A percentile compares a stretch with the other conserved stretches of the same genome.
Evolutionary conservation across 2,113 vertebrate genomes (phyloP).

Genomic region (Lichenostomus cassidix): DNA sequence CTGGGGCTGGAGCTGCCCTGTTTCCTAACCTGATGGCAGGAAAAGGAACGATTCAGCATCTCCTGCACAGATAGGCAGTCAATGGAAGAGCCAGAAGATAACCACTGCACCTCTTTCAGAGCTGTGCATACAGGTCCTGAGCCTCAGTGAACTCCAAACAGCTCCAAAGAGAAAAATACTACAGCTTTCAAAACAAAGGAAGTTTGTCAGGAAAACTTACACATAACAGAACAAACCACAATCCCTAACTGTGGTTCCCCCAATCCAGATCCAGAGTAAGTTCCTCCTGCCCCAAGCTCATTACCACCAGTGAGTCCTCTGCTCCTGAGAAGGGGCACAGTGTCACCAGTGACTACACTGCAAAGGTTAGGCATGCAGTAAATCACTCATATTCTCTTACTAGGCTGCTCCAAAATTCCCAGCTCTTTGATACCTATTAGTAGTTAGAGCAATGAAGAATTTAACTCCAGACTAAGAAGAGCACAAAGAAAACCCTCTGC

Average conservation of each 20-base stretch:
- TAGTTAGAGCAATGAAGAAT: background rate
- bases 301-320: background rate
- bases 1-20: background rate
- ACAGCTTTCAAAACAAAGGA: background rate
- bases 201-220: background rate
- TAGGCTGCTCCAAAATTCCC: background rate
- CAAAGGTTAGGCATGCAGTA: background rate
- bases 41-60: background rate
- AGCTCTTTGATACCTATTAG: background rate
- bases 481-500: background rate
- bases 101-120: background rate
- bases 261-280: background rate
- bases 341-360: background rate
- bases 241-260: too few species aligned
- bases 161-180: background rate
- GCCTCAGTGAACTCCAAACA: background rate
- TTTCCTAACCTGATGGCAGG: background rate
- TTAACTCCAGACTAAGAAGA: background rate
- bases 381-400: background rate
- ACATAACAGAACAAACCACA: background rate
- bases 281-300: background rate
- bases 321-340: background rate
- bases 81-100: background rate
- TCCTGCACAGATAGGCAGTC: background rate
- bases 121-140: rapidly evolving